These are phyloP conservation scores for Argynnis bischoffii DNA, from an alignment of 2,888 invertebrate species.

Conservation along the genomic window DNA sequence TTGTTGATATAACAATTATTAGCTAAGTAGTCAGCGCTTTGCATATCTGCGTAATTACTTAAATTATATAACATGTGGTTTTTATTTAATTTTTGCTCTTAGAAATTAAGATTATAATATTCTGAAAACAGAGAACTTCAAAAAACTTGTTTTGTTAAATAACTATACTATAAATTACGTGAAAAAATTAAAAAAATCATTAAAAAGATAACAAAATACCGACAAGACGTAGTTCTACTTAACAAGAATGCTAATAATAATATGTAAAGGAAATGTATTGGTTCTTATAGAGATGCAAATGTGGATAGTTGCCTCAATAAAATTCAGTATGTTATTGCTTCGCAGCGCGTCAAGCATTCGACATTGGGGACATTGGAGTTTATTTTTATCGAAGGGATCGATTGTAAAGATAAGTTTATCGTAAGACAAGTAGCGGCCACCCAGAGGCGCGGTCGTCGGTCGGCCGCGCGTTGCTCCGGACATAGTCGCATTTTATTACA, in stretches of 20 bases:
- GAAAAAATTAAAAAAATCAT: conserved; percentile 27
- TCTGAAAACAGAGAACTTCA: not conserved
- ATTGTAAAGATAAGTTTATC: conserved; percentile 80
- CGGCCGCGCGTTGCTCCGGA: conserved; percentile 48
- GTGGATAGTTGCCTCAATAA: conserved; percentile 69
- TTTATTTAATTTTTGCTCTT: too few species aligned
- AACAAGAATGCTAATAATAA: conserved; percentile 71
- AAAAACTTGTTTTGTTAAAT: conserved; percentile 5
- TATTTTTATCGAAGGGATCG: conserved; percentile 79
- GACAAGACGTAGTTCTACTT: conserved; percentile 43
- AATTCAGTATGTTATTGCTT: conserved; percentile 73
- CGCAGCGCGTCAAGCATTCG: conserved; percentile 72
- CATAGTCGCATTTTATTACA: conserved; percentile 76
- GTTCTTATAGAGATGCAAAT: conserved; percentile 76
- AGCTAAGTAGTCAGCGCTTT: too few species aligned
- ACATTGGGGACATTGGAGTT: conserved; percentile 65
- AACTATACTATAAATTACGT: conserved; percentile 24
- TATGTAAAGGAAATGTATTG: conserved; percentile 72
- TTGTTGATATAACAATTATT: too few species aligned
- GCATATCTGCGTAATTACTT: too few species aligned
- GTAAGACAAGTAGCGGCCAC: conserved; percentile 82
- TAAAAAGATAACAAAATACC: conserved; percentile 35
- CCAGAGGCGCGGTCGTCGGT: conserved; percentile 53
- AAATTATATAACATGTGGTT: too few species aligned
- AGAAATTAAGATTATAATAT: not conserved